Base-by-base conservation (phyloP, 2,888 invertebrate species). In the Nephrotoma guestfalica region DNA sequence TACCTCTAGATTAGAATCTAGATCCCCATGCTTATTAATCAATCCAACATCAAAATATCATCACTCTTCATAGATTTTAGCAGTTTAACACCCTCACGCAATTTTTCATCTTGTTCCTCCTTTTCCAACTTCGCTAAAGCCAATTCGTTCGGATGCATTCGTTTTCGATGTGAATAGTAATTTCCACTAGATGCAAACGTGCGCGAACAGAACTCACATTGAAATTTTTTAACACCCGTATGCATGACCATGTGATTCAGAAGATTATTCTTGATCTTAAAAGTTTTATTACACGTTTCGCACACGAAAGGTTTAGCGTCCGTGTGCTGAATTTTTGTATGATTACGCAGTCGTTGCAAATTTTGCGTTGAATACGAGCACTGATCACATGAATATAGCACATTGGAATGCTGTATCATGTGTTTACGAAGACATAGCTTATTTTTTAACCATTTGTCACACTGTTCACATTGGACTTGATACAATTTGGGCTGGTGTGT, bases 121-220 rank as follows among this genome's bases (percentile, higher is more conserved):
- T 88, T 87, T 18, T 86, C 88, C 43, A 87, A 85, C 85, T 88
- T 88, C 0, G 87, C 43, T 45, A 87, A 87, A 4, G 87, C 87
- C 83, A 88, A 87, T 86, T 88, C 87, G 13, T 86, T 86, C 6
- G 88, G 88, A 87, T 89, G 89, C 89, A 89, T 89, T 86, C 88
- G 86, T 87, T 88, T 89, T 7, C 88, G 86, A 86, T 89, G 89
- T 30, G 88, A 88, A 87, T 89, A 88, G 86, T 88, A 89, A 86
- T 89, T 89, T 0, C 88, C 89, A 57, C 88, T 88, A 0, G 88
- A 88, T 2, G 88, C 88, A 86, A 89, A 89, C n/a, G 87, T 87
- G 83, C 88, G 87, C 40, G 86, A 85, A 85, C 89, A 89, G 86
- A 88, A 89, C 45, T 88, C 87, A 57, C 89, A 89, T 0, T 86